These are phyloP conservation scores for Callaeas wilsoni DNA, from an alignment of 2,113 vertebrate genomes.

Conservation along the genomic window DNA sequence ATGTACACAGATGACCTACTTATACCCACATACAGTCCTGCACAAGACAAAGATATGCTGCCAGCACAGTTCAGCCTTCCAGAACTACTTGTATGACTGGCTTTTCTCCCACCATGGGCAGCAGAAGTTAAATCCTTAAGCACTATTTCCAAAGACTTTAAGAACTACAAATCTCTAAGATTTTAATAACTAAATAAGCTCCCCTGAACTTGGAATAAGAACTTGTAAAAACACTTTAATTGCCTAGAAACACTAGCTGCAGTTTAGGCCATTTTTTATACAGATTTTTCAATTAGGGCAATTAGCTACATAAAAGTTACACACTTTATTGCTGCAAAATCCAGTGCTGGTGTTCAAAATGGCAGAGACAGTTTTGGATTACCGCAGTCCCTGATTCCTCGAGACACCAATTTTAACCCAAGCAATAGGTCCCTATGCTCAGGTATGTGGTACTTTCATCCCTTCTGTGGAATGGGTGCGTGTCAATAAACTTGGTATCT, in stretches of 20 bases:
- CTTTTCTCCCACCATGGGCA: background rate
- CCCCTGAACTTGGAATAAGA: background rate
- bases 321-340: background rate
- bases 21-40: background rate
- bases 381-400: background rate
- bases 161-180: background rate
- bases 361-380: background rate
- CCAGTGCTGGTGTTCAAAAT: background rate
- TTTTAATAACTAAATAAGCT: conserved; percentile 8
- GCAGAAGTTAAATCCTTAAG: conserved; percentile 19
- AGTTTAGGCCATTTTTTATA: background rate
- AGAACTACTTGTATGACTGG: background rate
- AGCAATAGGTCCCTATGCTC: background rate
- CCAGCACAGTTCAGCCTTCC: background rate
- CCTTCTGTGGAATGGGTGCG: background rate
- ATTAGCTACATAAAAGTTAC: background rate
- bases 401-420: background rate
- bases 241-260: background rate
- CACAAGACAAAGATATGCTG: background rate
- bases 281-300: background rate
- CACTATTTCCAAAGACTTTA: background rate
- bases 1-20: background rate
- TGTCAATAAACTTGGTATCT: background rate
- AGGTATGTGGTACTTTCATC: background rate
- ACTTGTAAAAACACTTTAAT: background rate